These are phyloP conservation scores for Meliscaeva auricollis DNA, from an alignment of 2,888 invertebrate genomes.

Conservation along the genomic window DNA sequence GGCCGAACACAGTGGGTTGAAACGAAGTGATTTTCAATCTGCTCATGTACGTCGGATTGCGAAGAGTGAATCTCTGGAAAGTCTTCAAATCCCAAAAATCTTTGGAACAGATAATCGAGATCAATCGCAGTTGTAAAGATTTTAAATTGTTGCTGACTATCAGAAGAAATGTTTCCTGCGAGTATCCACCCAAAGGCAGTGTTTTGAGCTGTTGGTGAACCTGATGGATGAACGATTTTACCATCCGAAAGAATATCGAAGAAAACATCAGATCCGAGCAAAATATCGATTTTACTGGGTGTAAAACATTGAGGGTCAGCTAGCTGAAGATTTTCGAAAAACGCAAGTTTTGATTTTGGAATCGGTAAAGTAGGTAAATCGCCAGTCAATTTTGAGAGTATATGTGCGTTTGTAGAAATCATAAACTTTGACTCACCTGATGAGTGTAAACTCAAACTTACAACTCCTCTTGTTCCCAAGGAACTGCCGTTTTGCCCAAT, in stretches of 20 bases:
- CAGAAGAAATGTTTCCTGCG: conserved; percentile 12
- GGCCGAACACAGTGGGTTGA: conserved; percentile 10
- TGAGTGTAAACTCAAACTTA: conserved; percentile 17
- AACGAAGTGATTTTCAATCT: conserved; percentile 12
- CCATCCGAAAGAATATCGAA: conserved; percentile 31
- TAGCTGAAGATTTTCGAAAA: conserved; percentile 20
- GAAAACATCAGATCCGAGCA: conserved; percentile 47
- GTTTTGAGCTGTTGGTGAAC: conserved; percentile 19
- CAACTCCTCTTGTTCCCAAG: conserved; percentile 32
- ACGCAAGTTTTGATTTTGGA: not conserved
- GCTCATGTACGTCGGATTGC: not conserved
- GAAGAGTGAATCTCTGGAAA: not conserved
- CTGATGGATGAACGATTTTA: conserved; percentile 26
- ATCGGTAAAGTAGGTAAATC: conserved; percentile 21
- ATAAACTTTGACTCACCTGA: not conserved
- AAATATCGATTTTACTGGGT: conserved; percentile 44
- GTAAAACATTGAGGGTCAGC: conserved; percentile 31
- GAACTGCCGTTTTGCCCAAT: not conserved
- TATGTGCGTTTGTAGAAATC: conserved; percentile 18
- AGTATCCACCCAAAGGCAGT: conserved; percentile 44
- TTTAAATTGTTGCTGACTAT: not conserved
- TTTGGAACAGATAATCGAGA: conserved; percentile 15
- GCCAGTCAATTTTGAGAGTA: conserved; percentile 20
- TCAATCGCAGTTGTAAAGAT: conserved; percentile 2
- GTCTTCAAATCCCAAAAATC: conserved; percentile 27